Evolutionary conservation across 2,797 vertebrate species (phyloP).

Genomic region (Enteromius mattozi): DNA sequence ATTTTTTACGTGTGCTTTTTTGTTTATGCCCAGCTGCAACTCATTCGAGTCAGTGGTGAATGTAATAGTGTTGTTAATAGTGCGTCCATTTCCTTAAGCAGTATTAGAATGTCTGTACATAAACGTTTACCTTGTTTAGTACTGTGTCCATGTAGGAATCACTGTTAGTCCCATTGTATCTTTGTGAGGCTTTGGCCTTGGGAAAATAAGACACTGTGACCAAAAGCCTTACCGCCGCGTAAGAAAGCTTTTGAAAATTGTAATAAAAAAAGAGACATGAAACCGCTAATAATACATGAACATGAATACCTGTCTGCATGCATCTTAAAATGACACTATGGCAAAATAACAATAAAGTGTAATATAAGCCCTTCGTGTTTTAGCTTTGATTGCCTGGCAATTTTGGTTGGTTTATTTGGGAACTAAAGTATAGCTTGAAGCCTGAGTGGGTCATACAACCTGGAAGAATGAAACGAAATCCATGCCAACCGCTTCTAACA

Average conservation of each 20-base stretch:
- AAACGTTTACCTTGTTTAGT: slow-evolving; percentile 79
- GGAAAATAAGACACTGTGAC: slow-evolving; percentile 89
- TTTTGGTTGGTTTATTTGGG: not conserved
- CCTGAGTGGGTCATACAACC: slow-evolving; percentile 6
- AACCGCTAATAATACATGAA: slow-evolving; percentile 74
- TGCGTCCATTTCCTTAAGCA: slow-evolving; percentile 80
- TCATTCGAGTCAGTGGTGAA: slow-evolving; percentile 80
- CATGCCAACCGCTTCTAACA: slow-evolving; percentile 23
- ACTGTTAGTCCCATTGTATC: slow-evolving; percentile 77
- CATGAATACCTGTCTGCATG: slow-evolving; percentile 92
- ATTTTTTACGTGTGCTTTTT: slow-evolving; percentile 64
- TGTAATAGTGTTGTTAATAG: slow-evolving; percentile 80
- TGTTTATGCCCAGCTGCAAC: slow-evolving; percentile 73
- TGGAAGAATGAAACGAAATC: slow-evolving; percentile 17
- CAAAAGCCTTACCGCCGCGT: slow-evolving; percentile 85
- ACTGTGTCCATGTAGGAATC: slow-evolving; percentile 80
- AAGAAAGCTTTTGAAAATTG: slow-evolving; percentile 77
- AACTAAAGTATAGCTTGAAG: slow-evolving; percentile 6
- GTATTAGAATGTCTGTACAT: slow-evolving; percentile 89
- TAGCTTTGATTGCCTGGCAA: slow-evolving; percentile 17
- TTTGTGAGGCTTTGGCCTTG: slow-evolving; percentile 78
- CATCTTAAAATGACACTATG: slow-evolving; percentile 88
- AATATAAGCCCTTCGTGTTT: slow-evolving; percentile 83
- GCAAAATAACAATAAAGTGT: slow-evolving; percentile 80
- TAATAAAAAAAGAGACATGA: slow-evolving; percentile 69